These are phyloP conservation scores for Cyprinodon diabolis DNA, from an alignment of 2,797 vertebrate genomes.

Conservation along the genomic window DNA sequence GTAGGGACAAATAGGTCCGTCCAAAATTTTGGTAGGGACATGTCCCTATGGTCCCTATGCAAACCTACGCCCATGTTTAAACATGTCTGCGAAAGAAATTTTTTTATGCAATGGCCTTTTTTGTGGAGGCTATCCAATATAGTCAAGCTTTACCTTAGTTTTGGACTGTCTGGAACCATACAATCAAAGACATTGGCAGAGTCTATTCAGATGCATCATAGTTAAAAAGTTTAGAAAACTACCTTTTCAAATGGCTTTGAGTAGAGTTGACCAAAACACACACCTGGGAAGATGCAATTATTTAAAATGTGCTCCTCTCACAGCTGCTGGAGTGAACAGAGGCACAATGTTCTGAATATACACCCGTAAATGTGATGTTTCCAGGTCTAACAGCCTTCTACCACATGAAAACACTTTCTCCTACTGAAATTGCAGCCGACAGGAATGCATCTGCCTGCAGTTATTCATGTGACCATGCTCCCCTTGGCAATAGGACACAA, in stretches of 20 bases:
- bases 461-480: conserved; percentile 1
- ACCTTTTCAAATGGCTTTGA: not conserved
- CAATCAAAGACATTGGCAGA: not conserved
- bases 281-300: not conserved
- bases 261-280: not conserved
- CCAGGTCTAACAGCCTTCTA: not conserved
- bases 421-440: not conserved
- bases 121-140: not conserved
- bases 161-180: not conserved
- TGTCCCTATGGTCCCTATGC: too few species aligned
- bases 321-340: not conserved
- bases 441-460: not conserved
- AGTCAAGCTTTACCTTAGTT: not conserved
- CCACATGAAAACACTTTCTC: not conserved
- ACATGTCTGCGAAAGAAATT: conserved; percentile 4
- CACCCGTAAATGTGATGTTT: conserved; percentile 4
- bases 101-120: not conserved
- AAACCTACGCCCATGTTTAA: too few species aligned
- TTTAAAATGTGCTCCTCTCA: conserved; percentile 1
- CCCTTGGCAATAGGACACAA: not conserved
- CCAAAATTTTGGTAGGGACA: too few species aligned
- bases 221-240: not conserved
- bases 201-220: not conserved
- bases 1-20: too few species aligned
- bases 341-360: not conserved